These are phyloP conservation scores for Eulacestoma nigropectus DNA, from an alignment of 2,113 vertebrate genomes.

Conservation along the genomic window DNA sequence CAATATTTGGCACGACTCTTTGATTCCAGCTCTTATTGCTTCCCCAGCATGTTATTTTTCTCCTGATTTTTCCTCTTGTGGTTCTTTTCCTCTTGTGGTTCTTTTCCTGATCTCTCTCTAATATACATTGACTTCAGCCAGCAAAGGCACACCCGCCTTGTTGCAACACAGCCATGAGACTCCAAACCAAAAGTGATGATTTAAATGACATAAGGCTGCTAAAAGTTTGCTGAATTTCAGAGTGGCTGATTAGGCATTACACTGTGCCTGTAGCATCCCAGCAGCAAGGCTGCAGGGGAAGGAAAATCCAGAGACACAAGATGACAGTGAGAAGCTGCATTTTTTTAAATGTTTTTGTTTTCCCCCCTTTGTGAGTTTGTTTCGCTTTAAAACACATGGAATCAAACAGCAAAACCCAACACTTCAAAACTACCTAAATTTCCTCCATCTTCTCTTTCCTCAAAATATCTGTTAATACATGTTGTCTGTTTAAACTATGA, in stretches of 20 bases:
- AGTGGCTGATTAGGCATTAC: neutral
- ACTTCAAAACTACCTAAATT: neutral
- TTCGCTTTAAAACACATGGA: neutral
- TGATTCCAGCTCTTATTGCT: neutral
- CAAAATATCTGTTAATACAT: neutral
- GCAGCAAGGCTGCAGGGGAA: neutral
- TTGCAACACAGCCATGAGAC: neutral
- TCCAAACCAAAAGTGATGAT: neutral
- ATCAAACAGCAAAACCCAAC: neutral
- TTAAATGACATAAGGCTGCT: neutral
- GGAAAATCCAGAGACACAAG: neutral
- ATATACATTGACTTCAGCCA: neutral
- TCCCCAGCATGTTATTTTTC: neutral
- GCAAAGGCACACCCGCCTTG: neutral
- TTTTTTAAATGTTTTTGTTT: neutral
- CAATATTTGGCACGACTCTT: neutral
- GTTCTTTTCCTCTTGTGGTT: neutral
- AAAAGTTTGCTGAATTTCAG: neutral
- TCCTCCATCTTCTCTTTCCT: neutral
- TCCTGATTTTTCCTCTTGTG: neutral
- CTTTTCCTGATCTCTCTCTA: neutral
- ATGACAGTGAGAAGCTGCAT: neutral
- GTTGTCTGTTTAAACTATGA: neutral
- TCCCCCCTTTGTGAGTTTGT: neutral
- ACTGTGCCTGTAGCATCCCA: neutral